Percentiles rank a stretch among this genome's conserved stretches.
These are phyloP conservation scores for Pristionchus japonicus DNA, from an alignment of 2,888 invertebrate genomes.

Conservation along the genomic window DNA sequence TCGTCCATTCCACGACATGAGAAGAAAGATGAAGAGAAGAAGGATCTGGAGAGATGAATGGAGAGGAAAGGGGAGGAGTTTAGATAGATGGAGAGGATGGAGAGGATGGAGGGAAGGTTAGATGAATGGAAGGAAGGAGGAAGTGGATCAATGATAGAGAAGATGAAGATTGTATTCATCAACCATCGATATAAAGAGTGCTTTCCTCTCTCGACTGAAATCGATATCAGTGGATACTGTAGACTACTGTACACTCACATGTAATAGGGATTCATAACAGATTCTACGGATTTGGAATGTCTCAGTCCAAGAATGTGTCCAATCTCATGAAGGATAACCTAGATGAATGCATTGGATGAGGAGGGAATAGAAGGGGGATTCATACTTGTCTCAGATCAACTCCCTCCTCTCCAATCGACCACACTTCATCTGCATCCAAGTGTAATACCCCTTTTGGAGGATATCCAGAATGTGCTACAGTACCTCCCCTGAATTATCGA, in stretches of 20 bases:
- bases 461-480: slow-evolving; percentile 71
- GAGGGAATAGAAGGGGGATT: neutral
- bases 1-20: slow-evolving; percentile 46
- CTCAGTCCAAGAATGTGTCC: slow-evolving; percentile 72
- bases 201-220: neutral
- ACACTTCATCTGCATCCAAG: slow-evolving; percentile 68
- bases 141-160: neutral
- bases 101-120: neutral
- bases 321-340: slow-evolving; percentile 72
- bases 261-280: slow-evolving; percentile 73
- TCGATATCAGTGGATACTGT: neutral
- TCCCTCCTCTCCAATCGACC: slow-evolving; percentile 52
- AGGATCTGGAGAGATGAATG: neutral
- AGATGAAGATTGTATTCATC: neutral
- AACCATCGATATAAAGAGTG: neutral
- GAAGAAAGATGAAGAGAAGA: neutral
- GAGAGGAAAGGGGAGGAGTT: neutral
- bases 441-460: slow-evolving; percentile 70
- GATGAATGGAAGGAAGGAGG: neutral
- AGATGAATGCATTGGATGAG: neutral
- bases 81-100: no score
- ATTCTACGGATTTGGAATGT: slow-evolving; percentile 61
- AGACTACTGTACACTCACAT: slow-evolving; percentile 52
- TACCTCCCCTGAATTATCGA: slow-evolving; percentile 54
- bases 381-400: slow-evolving; percentile 50